Evolutionary conservation across 2,113 vertebrate genomes (phyloP).

Genomic region (Vulpes vulpes): DNA sequence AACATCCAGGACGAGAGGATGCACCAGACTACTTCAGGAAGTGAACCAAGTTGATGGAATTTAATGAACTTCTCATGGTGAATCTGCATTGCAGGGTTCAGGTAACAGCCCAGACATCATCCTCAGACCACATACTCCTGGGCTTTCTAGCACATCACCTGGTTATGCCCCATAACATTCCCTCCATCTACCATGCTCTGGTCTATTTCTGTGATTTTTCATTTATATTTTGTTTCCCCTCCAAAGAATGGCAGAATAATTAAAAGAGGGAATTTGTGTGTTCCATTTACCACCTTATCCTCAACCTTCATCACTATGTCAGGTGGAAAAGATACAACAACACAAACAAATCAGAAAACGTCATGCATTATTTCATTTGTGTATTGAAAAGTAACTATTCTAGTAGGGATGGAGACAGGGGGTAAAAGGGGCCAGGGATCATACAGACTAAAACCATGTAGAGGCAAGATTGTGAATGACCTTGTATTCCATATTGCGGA

Average conservation of each 20-base stretch:
- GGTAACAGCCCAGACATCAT: not conserved
- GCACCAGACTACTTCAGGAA: rapidly evolving
- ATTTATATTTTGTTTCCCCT: not conserved
- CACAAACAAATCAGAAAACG: not conserved
- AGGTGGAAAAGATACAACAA: not conserved
- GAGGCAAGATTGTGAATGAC: not conserved
- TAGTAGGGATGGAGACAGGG: not conserved
- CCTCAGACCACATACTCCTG: not conserved
- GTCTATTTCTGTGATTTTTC: not conserved
- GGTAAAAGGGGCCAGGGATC: no score
- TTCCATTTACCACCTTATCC: not conserved
- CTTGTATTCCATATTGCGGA: not conserved
- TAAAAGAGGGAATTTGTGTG: not conserved
- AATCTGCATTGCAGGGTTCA: not conserved
- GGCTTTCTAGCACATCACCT: not conserved
- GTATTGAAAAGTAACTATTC: not conserved
- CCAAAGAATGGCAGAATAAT: not conserved
- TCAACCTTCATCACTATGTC: not conserved
- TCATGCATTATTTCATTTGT: not conserved
- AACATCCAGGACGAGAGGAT: rapidly evolving
- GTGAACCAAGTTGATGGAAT: rapidly evolving
- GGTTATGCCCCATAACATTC: not conserved
- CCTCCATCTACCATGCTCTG: not conserved
- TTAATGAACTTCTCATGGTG: not conserved
- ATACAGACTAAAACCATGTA: rapidly evolving